Base-by-base conservation (phyloP, 2,113 vertebrate species). In the Ibidorhyncha struthersii region DNA sequence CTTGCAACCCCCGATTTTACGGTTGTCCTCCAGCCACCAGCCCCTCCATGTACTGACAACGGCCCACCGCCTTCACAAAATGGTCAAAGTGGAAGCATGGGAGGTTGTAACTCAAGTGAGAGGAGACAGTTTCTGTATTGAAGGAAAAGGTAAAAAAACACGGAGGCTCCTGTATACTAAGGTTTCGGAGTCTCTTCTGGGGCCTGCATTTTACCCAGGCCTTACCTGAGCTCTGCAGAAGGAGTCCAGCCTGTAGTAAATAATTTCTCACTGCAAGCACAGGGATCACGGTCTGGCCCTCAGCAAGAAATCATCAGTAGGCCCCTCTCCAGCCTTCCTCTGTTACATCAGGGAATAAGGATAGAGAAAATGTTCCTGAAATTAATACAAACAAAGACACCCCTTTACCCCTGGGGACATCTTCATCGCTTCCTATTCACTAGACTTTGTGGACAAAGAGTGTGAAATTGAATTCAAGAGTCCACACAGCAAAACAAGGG, bases 391-490 rank as follows among this genome's bases (percentile, higher is more conserved):
- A 85, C 30, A 82, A 80, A 96, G 93, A 47, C 41, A 70, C 52
- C 47, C 30, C 40, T 89, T 25, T 45, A 80, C 61, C 93, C 93
- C 40, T 38, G 72, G 49, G 89, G 79, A 56, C 49, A 89, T 78
- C 84, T 95, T 95, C 92, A 73, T 83, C 10, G 22, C 72, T 95
- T 91, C 66, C 78, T 73, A 58, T 95, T 77, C 87, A 79, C 85
- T 80, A 55, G 82, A 79, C 81, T 97, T 67, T 88, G 61, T 1
- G 9, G 71, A 95, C 97, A 86, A 95, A 97, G 71, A 85, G 91
- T 93, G 95, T 77, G 71, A 97, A 98, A 98, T 97, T 97, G 82
- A 97, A 98, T 97, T 98, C 78, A 70, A 29, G 90, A 94, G 79
- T 84, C 95, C 82, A 86, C 43, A 27, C 82, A 90, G 90, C 82